Evolutionary conservation across 2,888 invertebrate genomes (phyloP).

Genomic region (Tetragonisca angustula): DNA sequence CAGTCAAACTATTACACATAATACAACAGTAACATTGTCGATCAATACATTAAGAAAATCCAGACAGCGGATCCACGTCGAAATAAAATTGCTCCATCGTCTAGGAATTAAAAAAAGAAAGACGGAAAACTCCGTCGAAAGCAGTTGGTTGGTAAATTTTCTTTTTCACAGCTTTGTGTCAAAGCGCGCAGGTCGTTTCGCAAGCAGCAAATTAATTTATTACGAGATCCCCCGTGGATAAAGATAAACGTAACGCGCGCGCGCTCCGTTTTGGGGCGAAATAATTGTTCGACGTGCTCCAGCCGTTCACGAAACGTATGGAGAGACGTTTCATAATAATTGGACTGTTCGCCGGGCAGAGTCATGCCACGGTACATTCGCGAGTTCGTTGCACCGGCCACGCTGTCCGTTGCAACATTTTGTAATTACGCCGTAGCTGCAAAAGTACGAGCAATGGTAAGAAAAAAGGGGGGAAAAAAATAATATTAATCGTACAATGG

Average conservation of each 20-base stretch:
- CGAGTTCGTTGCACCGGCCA: constrained; percentile 78
- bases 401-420: constrained; percentile 76
- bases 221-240: neutral
- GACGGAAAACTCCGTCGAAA: too few species aligned
- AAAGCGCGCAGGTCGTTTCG: neutral
- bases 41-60: too few species aligned
- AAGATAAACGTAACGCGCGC: neutral
- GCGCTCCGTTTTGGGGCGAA: neutral
- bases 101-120: neutral
- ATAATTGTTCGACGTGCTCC: constrained; percentile 19
- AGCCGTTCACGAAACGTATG: constrained; percentile 46
- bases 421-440: constrained; percentile 73
- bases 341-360: constrained; percentile 57
- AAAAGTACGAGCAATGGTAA: neutral
- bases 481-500: too few species aligned
- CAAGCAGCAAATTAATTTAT: neutral
- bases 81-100: neutral
- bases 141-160: neutral
- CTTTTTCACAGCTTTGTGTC: neutral
- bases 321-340: constrained; percentile 66
- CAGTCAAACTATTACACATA: neutral
- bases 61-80: too few species aligned
- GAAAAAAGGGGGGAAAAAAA: too few species aligned
- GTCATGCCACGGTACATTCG: constrained; percentile 60
- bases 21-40: too few species aligned